Conservation (phyloP, 2,888 invertebrate species). For the Leptinotarsa peninsularis region DNA sequence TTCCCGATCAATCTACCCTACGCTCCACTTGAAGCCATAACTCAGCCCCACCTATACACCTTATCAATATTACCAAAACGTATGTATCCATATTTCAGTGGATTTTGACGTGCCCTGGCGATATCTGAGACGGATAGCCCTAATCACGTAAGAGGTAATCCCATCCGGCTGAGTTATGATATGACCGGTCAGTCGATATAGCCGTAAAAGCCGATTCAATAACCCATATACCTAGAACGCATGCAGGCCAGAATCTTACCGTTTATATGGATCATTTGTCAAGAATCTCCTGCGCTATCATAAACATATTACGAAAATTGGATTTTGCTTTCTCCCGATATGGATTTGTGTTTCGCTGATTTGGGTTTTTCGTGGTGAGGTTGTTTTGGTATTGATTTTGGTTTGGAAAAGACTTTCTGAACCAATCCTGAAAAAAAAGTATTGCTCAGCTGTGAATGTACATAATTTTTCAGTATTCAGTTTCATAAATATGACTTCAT, state of each 20-base stretch:
- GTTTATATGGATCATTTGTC: slow-evolving; percentile 61
- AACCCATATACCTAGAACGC: slow-evolving; percentile 60
- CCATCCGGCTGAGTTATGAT: slow-evolving; percentile 66
- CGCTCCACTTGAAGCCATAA: not conserved
- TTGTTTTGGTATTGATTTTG: not conserved
- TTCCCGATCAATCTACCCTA: not conserved
- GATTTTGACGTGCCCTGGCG: slow-evolving; percentile 56
- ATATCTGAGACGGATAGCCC: slow-evolving; percentile 65
- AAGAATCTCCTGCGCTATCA: slow-evolving; percentile 59
- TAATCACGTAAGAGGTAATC: slow-evolving; percentile 67
- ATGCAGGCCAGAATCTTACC: slow-evolving; percentile 42
- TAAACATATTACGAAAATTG: slow-evolving; percentile 63
- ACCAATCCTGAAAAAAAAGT: too few relatives aligned
- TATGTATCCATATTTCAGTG: slow-evolving; percentile 56
- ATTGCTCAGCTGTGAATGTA: too few relatives aligned
- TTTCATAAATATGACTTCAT: too few relatives aligned
- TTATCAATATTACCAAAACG: slow-evolving; percentile 44
- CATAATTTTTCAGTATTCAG: too few relatives aligned
- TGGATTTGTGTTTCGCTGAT: slow-evolving; percentile 47
- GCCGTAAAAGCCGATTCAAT: slow-evolving; percentile 66
- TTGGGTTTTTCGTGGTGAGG: not conserved
- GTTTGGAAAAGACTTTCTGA: not conserved
- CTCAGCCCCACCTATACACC: slow-evolving; percentile 32
- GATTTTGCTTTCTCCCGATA: slow-evolving; percentile 42
- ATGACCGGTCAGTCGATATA: slow-evolving; percentile 63